phyloP scores from a whole-genome alignment of 2,113 vertebrate species.

The Formicarius rufipectus region DNA sequence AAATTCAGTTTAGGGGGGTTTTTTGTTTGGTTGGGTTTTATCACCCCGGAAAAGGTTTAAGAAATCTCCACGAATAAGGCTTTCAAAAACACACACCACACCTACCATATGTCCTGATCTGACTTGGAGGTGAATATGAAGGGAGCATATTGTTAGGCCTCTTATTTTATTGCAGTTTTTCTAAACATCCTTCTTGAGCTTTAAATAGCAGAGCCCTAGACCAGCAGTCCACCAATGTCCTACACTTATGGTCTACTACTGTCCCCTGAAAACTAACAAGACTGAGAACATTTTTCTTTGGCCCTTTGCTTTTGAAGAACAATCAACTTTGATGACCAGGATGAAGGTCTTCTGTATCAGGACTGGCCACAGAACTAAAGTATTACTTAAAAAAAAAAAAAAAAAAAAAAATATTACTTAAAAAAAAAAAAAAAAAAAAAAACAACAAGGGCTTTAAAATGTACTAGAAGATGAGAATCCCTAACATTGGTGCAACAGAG shows the following conservation, averaged over 20 bases:
- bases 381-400: background rate
- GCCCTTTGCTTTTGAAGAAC: background rate
- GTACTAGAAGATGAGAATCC: background rate
- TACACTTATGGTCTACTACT: background rate
- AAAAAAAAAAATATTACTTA: background rate
- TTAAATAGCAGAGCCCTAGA: background rate
- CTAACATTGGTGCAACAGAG: rapidly evolving
- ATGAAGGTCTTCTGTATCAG: background rate
- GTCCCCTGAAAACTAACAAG: background rate
- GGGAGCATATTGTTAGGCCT: background rate
- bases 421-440: no score
- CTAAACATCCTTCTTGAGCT: background rate
- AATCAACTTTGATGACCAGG: background rate
- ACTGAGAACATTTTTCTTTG: background rate
- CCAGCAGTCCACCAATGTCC: background rate
- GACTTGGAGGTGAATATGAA: background rate
- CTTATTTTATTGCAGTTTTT: background rate
- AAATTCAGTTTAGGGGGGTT: background rate
- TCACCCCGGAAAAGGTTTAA: background rate
- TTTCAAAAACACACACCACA: background rate
- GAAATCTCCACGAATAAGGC: background rate
- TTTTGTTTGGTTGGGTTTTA: background rate
- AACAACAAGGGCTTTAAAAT: background rate
- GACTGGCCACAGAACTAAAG: background rate
- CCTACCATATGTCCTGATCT: background rate